Evolutionary conservation across 1,140 invertebrate species (phyloP).

Genomic region (Zaprionus africanus): DNA sequence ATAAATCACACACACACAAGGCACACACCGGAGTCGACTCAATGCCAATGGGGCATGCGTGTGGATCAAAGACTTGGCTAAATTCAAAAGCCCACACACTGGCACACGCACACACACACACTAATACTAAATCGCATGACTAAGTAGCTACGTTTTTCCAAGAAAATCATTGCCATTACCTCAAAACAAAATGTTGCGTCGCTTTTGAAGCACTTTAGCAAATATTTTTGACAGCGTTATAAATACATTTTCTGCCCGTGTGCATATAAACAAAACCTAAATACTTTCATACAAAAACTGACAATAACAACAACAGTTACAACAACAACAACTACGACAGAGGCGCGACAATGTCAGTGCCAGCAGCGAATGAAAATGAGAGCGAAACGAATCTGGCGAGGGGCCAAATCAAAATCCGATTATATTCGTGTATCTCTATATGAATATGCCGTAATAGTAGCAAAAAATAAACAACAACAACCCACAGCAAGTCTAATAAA

Average conservation of each 20-base stretch:
- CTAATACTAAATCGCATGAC: conserved; percentile 1
- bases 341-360: conserved; percentile 76
- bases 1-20: conserved; percentile 51
- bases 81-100: conserved; percentile 37
- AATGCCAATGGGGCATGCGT: conserved; percentile 56
- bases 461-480: conserved; percentile 7
- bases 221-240: conserved; percentile 67
- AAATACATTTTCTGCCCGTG: conserved; percentile 58
- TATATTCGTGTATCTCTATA: conserved; percentile 31
- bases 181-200: conserved; percentile 24
- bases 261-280: conserved; percentile 57
- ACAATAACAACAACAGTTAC: conserved; percentile 14
- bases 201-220: conserved; percentile 29
- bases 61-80: conserved; percentile 53
- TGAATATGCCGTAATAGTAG: conserved; percentile 20
- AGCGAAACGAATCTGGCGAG: conserved; percentile 72
- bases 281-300: conserved; percentile 61
- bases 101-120: background rate
- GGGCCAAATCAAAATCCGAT: conserved; percentile 66
- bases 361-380: conserved; percentile 67
- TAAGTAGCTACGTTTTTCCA: conserved; percentile 37
- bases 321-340: conserved; percentile 8
- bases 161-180: conserved; percentile 30
- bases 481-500: background rate
- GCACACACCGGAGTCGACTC: conserved; percentile 5